These are phyloP conservation scores for Chaetogeoica ovagalla DNA, from an alignment of 2,888 invertebrate genomes.

Conservation along the genomic window DNA sequence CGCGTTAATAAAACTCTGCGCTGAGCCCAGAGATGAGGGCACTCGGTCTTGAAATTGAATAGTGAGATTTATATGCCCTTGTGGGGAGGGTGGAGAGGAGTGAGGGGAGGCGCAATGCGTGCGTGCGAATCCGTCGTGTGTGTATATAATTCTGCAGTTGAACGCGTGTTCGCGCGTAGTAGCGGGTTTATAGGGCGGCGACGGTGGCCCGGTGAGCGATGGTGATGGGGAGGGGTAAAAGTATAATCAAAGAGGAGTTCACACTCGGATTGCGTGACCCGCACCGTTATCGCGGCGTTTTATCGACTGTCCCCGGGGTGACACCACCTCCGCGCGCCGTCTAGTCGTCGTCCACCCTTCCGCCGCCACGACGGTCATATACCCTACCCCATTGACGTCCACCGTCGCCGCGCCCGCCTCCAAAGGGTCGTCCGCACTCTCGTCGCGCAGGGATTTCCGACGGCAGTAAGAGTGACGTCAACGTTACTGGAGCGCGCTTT, in stretches of 20 bases:
- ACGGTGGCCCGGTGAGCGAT: too few relatives aligned
- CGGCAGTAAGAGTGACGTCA: constrained; percentile 48
- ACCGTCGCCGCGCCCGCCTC: background rate
- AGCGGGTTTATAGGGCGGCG: background rate
- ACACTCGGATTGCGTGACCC: constrained; percentile 51
- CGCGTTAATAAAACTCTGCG: constrained; percentile 7
- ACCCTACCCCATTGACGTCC: background rate
- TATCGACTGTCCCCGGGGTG: constrained; percentile 51
- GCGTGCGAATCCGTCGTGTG: too few relatives aligned
- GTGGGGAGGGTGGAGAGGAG: too few relatives aligned
- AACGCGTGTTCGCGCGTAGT: constrained; percentile 1
- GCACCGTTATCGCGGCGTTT: constrained; percentile 50
- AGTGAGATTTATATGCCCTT: constrained; percentile 23
- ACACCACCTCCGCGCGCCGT: constrained; percentile 14
- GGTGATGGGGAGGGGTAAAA: constrained; percentile 22
- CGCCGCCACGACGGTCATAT: background rate
- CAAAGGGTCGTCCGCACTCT: background rate
- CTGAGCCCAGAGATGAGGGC: background rate
- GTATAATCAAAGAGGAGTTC: constrained; percentile 52
- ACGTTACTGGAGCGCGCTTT: constrained; percentile 21
- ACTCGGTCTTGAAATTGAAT: constrained; percentile 40
- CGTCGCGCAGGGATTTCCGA: constrained; percentile 11
- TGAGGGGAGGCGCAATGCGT: too few relatives aligned
- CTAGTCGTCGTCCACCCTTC: background rate
- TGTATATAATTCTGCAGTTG: constrained; percentile 16